phyloP scores from a whole-genome alignment of 2,113 vertebrate genomes.

The Psittacus erithacus region DNA sequence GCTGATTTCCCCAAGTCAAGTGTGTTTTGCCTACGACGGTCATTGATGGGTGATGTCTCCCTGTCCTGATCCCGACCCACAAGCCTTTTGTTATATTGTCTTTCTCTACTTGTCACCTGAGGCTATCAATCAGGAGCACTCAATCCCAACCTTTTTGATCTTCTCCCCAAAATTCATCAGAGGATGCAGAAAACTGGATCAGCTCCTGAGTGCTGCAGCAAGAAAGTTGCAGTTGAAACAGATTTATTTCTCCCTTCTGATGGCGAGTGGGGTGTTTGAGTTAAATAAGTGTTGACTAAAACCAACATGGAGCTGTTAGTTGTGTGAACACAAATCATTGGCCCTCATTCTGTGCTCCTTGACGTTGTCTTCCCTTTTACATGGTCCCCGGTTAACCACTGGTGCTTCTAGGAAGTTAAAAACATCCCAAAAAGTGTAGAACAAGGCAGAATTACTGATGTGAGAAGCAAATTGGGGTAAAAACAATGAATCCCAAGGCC shows the following conservation, averaged over 20 bases:
- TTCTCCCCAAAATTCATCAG: neutral
- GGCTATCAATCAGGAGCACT: neutral
- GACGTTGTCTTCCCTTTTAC: fast-evolving
- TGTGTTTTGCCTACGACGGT: neutral
- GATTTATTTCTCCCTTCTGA: neutral
- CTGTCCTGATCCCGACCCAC: neutral
- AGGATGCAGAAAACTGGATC: slow-evolving; percentile 2
- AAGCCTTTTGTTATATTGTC: neutral
- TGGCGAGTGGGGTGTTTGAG: neutral
- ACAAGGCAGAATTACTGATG: neutral
- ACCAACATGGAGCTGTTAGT: neutral
- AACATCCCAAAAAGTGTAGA: neutral
- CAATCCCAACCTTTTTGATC: neutral
- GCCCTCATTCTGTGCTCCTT: neutral
- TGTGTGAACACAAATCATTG: fast-evolving
- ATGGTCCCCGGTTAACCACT: fast-evolving
- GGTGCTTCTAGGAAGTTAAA: neutral
- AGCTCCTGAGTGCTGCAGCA: neutral
- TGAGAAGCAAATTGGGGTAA: neutral
- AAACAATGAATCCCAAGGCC: neutral
- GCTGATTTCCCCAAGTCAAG: neutral
- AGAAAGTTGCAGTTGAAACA: neutral
- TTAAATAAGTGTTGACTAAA: neutral
- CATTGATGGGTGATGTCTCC: neutral
- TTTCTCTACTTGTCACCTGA: neutral